phyloP scores from a whole-genome alignment of 2,113 vertebrate genomes.

The Pituophis catenifer region DNA sequence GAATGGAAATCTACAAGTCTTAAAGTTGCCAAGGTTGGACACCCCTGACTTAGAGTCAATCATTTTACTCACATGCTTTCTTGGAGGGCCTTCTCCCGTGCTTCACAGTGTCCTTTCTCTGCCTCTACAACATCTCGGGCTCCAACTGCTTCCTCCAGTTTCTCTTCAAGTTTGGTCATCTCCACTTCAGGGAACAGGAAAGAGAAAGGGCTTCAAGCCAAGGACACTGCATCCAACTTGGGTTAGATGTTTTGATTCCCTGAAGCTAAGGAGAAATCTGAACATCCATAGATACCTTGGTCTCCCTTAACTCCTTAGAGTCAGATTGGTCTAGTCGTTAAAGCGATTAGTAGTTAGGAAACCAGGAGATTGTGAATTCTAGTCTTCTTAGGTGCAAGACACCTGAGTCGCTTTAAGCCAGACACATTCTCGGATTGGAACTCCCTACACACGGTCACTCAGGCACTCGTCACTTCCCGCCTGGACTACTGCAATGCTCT shows the following conservation, averaged over 20 bases:
- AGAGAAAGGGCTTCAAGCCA: background rate
- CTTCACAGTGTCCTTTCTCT: background rate
- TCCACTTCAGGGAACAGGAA: background rate
- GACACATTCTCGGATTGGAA: background rate
- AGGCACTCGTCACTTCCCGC: too few species aligned
- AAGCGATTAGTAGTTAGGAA: background rate
- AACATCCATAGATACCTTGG: background rate
- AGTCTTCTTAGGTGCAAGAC: background rate
- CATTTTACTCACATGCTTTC: background rate
- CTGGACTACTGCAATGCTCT: too few species aligned
- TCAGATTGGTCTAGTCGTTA: background rate
- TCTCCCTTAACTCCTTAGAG: background rate
- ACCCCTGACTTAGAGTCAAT: background rate
- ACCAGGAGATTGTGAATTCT: background rate
- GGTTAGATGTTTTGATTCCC: background rate
- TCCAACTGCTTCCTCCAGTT: background rate
- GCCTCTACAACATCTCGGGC: background rate
- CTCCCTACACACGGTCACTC: too few species aligned
- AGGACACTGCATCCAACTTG: background rate
- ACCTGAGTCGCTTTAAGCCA: background rate
- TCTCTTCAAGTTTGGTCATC: background rate
- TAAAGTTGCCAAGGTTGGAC: background rate
- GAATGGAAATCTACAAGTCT: background rate
- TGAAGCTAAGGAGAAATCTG: background rate
- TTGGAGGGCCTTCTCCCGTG: background rate